These are phyloP conservation scores for Holacanthus passer DNA, from an alignment of 2,113 vertebrate genomes.

Conservation along the genomic window DNA sequence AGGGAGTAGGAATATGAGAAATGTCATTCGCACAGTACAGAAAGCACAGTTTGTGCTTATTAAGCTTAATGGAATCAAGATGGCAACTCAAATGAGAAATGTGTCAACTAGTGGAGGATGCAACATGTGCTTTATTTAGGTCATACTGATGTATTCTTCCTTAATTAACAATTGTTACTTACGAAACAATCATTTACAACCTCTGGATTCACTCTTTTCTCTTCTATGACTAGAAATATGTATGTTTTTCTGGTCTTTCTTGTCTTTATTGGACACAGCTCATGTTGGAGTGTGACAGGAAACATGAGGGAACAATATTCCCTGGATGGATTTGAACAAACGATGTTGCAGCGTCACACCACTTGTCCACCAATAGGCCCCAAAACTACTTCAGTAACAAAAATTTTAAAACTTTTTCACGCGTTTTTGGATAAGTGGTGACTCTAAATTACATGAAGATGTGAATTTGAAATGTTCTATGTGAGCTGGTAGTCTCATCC, in stretches of 20 bases:
- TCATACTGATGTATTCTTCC: neutral
- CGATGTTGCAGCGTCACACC: neutral
- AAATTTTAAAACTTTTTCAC: neutral
- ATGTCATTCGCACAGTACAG: conserved; percentile 3
- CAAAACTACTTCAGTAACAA: neutral
- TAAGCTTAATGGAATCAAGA: conserved; percentile 28
- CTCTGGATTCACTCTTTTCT: neutral
- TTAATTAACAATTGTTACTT: neutral
- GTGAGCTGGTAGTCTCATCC: neutral
- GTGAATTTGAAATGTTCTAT: neutral
- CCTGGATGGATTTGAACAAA: neutral
- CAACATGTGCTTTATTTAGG: neutral
- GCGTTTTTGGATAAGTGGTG: too few species aligned
- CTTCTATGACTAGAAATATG: neutral
- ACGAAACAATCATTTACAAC: neutral
- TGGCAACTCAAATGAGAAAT: neutral
- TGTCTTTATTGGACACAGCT: neutral
- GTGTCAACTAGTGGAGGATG: neutral
- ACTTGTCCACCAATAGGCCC: neutral
- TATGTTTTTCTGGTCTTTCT: neutral
- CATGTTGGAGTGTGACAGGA: conserved; percentile 3
- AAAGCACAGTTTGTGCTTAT: neutral
- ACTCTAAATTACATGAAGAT: too few species aligned
- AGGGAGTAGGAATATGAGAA: conserved; percentile 2
- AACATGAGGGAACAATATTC: conserved; percentile 16